Conservation (phyloP, 2,113 vertebrate species). For the Mastomys coucha region DNA sequence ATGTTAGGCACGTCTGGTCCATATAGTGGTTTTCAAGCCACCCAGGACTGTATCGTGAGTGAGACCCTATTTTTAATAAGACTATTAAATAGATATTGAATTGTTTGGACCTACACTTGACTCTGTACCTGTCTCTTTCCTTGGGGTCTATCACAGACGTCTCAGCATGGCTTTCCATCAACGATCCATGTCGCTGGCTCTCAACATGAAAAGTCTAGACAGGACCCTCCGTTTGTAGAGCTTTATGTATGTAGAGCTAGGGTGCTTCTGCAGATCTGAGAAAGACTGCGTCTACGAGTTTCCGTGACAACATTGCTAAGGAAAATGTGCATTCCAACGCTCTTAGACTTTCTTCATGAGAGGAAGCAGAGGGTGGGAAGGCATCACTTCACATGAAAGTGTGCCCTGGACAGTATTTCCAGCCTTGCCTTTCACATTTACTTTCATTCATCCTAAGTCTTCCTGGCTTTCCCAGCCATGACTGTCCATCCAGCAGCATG, state of each 20-base stretch:
- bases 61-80: neutral
- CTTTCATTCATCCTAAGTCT: neutral
- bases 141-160: neutral
- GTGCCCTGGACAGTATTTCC: neutral
- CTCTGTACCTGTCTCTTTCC: constrained; percentile 30
- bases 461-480: neutral
- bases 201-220: neutral
- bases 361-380: neutral
- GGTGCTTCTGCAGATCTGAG: neutral
- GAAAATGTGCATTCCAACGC: neutral
- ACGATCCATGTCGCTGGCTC: neutral
- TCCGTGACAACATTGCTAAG: neutral
- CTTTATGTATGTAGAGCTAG: neutral
- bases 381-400: neutral
- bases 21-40: neutral
- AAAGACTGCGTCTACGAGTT: neutral
- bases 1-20: neutral
- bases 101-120: neutral
- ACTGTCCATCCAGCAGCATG: neutral
- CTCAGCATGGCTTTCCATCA: neutral
- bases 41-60: neutral
- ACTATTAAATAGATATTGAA: neutral
- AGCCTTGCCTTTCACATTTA: neutral
- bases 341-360: neutral
- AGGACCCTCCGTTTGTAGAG: neutral